Evolutionary conservation across 2,797 vertebrate species (phyloP).

Genomic region (Hypotaenidia philippensis): DNA sequence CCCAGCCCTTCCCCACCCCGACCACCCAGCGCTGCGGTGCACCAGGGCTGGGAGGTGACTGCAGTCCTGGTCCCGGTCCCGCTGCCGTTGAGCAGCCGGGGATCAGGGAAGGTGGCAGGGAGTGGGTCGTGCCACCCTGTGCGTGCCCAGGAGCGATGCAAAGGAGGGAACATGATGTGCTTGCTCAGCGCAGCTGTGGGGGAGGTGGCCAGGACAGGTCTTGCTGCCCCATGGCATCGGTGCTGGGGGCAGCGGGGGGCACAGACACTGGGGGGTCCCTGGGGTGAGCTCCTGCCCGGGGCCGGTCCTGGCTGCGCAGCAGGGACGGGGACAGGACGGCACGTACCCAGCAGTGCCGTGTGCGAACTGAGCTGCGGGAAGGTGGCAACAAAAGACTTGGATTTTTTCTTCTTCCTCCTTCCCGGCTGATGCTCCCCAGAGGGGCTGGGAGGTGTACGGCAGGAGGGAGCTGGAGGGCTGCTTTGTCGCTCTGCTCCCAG

Average conservation of each 20-base stretch:
- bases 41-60: neutral
- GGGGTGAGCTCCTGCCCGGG: neutral
- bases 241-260: neutral
- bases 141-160: neutral
- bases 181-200: neutral
- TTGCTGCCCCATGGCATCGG: rapidly evolving
- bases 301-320: rapidly evolving
- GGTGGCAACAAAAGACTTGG: neutral
- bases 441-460: neutral
- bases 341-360: rapidly evolving
- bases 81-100: neutral
- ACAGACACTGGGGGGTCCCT: neutral
- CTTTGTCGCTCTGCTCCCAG: neutral
- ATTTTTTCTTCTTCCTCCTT: neutral
- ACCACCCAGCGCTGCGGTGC: neutral
- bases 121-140: neutral
- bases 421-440: rapidly evolving
- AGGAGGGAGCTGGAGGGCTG: neutral
- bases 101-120: neutral
- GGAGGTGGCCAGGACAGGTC: neutral
- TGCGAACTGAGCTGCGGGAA: neutral
- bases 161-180: neutral
- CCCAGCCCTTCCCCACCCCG: rapidly evolving
- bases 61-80: neutral
- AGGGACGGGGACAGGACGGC: neutral